Evolutionary conservation across 2,888 invertebrate species (phyloP), one percentile per base, ranked within the genome.

Genomic region (Netelia fuscicornis): DNA sequence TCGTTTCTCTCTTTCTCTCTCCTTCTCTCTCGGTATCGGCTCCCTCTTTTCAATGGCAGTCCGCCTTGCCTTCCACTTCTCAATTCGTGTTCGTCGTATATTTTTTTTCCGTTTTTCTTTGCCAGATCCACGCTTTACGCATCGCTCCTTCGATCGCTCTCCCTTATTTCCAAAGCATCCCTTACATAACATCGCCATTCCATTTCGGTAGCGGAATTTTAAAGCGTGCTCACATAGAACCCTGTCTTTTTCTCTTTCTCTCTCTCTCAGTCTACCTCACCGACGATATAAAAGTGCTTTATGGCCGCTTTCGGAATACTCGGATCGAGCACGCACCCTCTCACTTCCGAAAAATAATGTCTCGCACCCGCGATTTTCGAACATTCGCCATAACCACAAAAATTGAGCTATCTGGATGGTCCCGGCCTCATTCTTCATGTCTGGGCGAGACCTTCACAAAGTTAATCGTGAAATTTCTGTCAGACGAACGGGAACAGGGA

Each of bases 211-310:
- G 88, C 82, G 86, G 90, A 91, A 92, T 92, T 92, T 91, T 90
- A 90, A 91, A 91, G 89, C 89, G 85, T 11, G 86, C 89, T 81
- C 88, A 54, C 86, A 86, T 85, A 83, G 30, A 58, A 67, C 62
- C 20, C 42, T n/a, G 48, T 37, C 70, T 8, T 42, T 3, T 48
- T 37, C 17, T 64, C 62, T 17, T 23, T 62, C 5, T 76, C 25
- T 25, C 13, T 17, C 30, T 64, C 20, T 67, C 58, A 48, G 58
- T 75, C 75, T 67, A 75, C 62, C 75, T 74, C 70, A 71, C 83
- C 82, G 65, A 86, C 79, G 91, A 89, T 91, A 92, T 92, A 92
- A 92, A 92, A 91, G 90, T 89, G 88, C 87, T 92, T 92, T 92
- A 92, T 91, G 88, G 88, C 88, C 87, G 85, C 83, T 87, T 86